These are phyloP conservation scores for Magallana ariakensis DNA, from an alignment of 1,140 invertebrate species.

Conservation along the genomic window DNA sequence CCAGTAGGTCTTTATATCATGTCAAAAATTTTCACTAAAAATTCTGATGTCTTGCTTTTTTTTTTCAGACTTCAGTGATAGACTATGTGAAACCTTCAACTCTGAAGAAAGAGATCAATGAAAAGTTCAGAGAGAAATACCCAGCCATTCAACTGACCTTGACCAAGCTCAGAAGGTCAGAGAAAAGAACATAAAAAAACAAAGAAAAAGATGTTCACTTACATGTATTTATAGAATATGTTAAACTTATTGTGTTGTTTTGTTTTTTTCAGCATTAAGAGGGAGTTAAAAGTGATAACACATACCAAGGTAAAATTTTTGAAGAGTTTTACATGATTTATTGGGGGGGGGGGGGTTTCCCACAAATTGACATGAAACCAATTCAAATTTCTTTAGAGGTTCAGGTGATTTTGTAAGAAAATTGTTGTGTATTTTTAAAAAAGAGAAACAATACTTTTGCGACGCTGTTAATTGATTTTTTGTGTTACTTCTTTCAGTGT, in stretches of 20 bases:
- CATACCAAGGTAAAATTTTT: conserved; percentile 85
- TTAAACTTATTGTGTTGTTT: conserved; percentile 25
- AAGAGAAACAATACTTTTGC: no score
- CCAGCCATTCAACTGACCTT: conserved; percentile 96
- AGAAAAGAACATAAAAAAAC: background rate
- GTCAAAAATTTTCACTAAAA: no score
- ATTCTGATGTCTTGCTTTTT: background rate
- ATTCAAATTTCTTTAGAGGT: no score
- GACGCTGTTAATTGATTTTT: no score
- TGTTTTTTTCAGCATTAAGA: conserved; percentile 88
- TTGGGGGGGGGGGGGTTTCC: no score
- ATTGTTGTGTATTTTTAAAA: no score
- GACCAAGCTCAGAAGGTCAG: conserved; percentile 96
- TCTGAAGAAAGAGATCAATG: conserved; percentile 97
- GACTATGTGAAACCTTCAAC: conserved; percentile 98
- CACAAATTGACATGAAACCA: no score
- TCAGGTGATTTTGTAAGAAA: no score
- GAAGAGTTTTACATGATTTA: no score
- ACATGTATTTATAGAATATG: no score
- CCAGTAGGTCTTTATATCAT: no score
- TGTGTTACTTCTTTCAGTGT: conserved; percentile 79
- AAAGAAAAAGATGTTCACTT: no score
- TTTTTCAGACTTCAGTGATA: conserved; percentile 88
- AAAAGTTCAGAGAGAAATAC: conserved; percentile 97
- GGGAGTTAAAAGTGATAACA: conserved; percentile 96